Percentiles rank a stretch among this genome's conserved stretches.
Conservation (phyloP, 2,888 invertebrate species). For the Drosophila incognita region DNA sequence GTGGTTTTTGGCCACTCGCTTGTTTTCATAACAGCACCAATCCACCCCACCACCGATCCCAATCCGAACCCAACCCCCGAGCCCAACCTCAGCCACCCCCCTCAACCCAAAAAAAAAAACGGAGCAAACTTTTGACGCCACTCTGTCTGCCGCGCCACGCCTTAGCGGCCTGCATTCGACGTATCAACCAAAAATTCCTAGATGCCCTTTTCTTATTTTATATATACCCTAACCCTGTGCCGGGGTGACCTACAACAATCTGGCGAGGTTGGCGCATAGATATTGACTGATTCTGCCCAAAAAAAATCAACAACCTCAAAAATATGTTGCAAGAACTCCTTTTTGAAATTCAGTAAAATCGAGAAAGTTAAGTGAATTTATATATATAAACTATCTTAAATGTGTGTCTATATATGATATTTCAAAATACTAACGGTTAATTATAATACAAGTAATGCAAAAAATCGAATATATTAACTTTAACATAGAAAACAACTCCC, state of each 20-base stretch:
- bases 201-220: slow-evolving; percentile 62
- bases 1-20: slow-evolving; percentile 78
- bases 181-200: slow-evolving; percentile 67
- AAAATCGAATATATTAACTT: too few species aligned
- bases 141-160: slow-evolving; percentile 78
- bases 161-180: slow-evolving; percentile 73
- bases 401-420: too few species aligned
- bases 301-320: too few species aligned
- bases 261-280: background rate
- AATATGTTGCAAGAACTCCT: too few species aligned
- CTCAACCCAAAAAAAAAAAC: slow-evolving; percentile 9
- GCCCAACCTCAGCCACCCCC: background rate
- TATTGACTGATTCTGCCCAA: background rate
- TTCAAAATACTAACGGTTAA: too few species aligned
- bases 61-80: background rate
- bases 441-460: too few species aligned
- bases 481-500: too few species aligned
- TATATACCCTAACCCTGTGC: slow-evolving; percentile 43
- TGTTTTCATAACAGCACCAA: slow-evolving; percentile 73
- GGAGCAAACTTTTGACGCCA: slow-evolving; percentile 73
- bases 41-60: background rate
- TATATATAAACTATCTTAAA: too few species aligned
- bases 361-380: too few species aligned
- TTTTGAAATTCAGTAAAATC: too few species aligned
- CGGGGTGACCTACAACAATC: background rate